These are phyloP conservation scores for Calycopis cecrops DNA, from an alignment of 1,140 invertebrate species.

Conservation along the genomic window DNA sequence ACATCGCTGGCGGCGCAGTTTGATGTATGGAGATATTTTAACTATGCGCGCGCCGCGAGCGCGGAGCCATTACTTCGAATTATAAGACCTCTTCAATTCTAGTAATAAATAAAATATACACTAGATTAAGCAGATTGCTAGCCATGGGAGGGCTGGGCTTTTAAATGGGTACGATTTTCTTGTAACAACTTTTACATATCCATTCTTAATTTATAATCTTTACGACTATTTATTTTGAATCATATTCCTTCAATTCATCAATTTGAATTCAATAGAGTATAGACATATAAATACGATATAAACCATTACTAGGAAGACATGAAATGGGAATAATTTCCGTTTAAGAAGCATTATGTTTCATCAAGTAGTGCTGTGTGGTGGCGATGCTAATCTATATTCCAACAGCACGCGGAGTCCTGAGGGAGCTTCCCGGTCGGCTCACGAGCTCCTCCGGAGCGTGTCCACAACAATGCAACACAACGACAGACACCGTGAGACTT, in stretches of 20 bases:
- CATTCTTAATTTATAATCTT: too few species aligned
- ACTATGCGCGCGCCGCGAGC: conserved; percentile 26
- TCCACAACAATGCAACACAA: conserved; percentile 54
- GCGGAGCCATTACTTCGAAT: conserved; percentile 27
- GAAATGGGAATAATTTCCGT: conserved; percentile 26
- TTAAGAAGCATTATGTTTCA: conserved; percentile 38
- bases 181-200: too few species aligned
- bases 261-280: too few species aligned
- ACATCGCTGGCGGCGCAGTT: conserved; percentile 23
- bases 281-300: too few species aligned
- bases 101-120: conserved; percentile 23
- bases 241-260: too few species aligned
- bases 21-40: conserved; percentile 34
- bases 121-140: background rate
- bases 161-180: too few species aligned
- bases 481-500: conserved; percentile 51
- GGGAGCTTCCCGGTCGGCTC: conserved; percentile 45
- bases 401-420: conserved; percentile 48
- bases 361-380: conserved; percentile 32
- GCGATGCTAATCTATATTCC: conserved; percentile 60
- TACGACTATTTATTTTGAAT: too few species aligned
- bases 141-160: background rate
- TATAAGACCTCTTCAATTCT: conserved; percentile 26
- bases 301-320: background rate
- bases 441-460: conserved; percentile 40